These are phyloP conservation scores for Pinna nobilis DNA, from an alignment of 1,140 invertebrate genomes.

Conservation along the genomic window DNA sequence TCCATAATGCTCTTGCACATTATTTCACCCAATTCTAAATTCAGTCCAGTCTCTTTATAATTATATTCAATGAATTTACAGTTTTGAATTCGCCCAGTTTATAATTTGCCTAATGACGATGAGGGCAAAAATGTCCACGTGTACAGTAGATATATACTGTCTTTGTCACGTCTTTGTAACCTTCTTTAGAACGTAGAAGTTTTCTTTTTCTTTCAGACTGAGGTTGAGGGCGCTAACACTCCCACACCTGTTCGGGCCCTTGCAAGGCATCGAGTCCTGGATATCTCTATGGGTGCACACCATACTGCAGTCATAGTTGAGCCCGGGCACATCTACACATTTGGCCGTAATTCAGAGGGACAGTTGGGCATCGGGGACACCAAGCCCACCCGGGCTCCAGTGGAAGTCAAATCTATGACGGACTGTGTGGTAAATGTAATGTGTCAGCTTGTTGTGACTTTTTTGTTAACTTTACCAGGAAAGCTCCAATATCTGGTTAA, in stretches of 20 bases:
- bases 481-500: too few relatives aligned
- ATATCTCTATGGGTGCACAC: constrained; percentile 78
- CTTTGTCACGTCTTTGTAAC: too few relatives aligned
- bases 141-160: too few relatives aligned
- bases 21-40: too few relatives aligned
- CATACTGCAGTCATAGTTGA: constrained; percentile 81
- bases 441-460: not conserved
- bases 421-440: constrained; percentile 77
- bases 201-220: constrained; percentile 60
- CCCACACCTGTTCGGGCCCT: constrained; percentile 74
- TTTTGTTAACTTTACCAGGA: too few relatives aligned
- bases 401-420: constrained; percentile 78
- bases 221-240: constrained; percentile 75
- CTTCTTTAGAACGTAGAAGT: too few relatives aligned
- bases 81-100: too few relatives aligned
- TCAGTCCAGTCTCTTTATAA: too few relatives aligned
- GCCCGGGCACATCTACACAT: constrained; percentile 81
- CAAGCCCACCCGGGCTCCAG: constrained; percentile 72
- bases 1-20: too few relatives aligned
- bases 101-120: too few relatives aligned
- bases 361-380: constrained; percentile 78
- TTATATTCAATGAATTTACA: too few relatives aligned
- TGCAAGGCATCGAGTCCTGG: constrained; percentile 73
- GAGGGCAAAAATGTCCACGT: too few relatives aligned
- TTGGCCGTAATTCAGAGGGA: constrained; percentile 81